Conservation (phyloP, 2,888 invertebrate species). For the Cylloceria caligata region DNA sequence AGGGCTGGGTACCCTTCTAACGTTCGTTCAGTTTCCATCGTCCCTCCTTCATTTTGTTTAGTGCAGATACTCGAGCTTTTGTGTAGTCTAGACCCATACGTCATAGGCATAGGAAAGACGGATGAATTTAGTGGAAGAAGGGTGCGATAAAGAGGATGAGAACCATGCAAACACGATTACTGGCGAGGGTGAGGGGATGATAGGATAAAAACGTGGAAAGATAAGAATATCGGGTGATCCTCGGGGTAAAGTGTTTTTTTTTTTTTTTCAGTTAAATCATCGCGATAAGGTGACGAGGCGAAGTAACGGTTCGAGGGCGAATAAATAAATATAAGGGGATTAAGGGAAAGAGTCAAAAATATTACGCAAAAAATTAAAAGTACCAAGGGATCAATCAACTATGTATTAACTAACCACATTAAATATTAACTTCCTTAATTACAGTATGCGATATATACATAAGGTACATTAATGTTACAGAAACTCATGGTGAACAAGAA, state of each 20-base stretch:
- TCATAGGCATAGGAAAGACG: background rate
- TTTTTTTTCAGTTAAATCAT: background rate
- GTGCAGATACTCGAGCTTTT: background rate
- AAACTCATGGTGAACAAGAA: too few relatives aligned
- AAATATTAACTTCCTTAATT: background rate
- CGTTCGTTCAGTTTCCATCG: slow-evolving; percentile 5
- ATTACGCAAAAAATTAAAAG: background rate
- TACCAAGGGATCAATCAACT: slow-evolving; percentile 1
- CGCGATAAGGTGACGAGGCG: background rate
- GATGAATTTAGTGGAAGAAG: slow-evolving; percentile 21
- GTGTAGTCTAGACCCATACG: background rate
- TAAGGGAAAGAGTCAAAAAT: background rate
- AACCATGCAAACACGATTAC: background rate
- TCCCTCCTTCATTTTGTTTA: slow-evolving; percentile 13
- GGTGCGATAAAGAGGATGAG: slow-evolving; percentile 23
- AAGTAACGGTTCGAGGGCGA: background rate
- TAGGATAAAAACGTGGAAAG: background rate
- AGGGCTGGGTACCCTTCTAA: slow-evolving; percentile 3
- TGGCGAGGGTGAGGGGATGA: background rate
- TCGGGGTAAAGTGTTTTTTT: background rate
- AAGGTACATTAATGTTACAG: background rate
- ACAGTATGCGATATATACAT: slow-evolving; percentile 9
- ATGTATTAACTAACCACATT: background rate
- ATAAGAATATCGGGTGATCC: background rate
- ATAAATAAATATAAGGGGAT: background rate